Percentiles rank a stretch among this genome's conserved stretches.
phyloP scores from a whole-genome alignment of 2,113 vertebrate species.

The Cromileptes altivelis region DNA sequence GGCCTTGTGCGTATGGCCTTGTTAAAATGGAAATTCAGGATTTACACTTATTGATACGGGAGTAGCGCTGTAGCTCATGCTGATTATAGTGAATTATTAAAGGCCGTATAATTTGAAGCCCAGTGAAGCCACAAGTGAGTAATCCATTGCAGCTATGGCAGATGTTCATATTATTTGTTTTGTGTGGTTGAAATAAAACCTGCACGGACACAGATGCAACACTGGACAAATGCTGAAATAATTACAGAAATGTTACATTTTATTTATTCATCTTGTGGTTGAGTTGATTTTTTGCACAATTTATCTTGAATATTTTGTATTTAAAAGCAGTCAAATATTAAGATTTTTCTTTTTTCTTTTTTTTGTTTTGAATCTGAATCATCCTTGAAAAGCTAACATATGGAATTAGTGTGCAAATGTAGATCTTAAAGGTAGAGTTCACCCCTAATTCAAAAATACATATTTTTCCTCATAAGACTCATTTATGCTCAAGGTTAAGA shows the following conservation, averaged over 20 bases:
- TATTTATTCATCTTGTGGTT: neutral
- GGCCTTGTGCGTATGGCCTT: constrained; percentile 13
- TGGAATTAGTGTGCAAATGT: too few relatives aligned
- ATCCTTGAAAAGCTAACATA: too few relatives aligned
- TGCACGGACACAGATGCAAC: neutral
- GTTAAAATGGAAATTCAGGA: constrained; percentile 54
- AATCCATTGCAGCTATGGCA: constrained; percentile 18
- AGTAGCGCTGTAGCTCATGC: constrained; percentile 27
- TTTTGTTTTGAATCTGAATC: too few relatives aligned
- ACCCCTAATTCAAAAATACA: too few relatives aligned
- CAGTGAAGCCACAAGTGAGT: constrained; percentile 25
- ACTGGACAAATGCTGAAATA: neutral
- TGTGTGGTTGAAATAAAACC: constrained; percentile 22
- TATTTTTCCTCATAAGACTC: too few relatives aligned
- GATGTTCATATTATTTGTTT: constrained; percentile 47
- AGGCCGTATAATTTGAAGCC: constrained; percentile 40
- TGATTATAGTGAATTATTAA: constrained; percentile 62
- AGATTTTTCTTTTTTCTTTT: too few relatives aligned
- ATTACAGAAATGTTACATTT: neutral
- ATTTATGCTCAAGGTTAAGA: too few relatives aligned
- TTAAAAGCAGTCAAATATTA: too few relatives aligned
- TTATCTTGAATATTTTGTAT: neutral
- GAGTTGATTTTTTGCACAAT: neutral
- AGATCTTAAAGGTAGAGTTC: too few relatives aligned
- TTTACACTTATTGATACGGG: constrained; percentile 39